Percentiles rank a stretch among this genome's conserved stretches.
These are phyloP conservation scores for Plagodis pulveraria DNA, from an alignment of 2,888 invertebrate species.

Conservation along the genomic window DNA sequence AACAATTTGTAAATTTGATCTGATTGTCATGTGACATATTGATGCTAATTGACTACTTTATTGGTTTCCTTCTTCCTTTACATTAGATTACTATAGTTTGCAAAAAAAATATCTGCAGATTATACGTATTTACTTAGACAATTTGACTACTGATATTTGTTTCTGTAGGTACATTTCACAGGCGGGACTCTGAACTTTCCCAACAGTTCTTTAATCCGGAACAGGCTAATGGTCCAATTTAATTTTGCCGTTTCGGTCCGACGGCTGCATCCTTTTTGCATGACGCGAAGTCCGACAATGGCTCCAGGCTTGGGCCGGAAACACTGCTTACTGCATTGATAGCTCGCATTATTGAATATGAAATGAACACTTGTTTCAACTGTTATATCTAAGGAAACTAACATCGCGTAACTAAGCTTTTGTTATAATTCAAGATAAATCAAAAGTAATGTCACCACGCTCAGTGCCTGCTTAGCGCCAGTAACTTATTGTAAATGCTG, in stretches of 20 bases:
- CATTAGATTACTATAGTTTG: too few species aligned
- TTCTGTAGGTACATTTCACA: slow-evolving; percentile 9
- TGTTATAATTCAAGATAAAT: too few species aligned
- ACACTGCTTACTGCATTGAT: not conserved
- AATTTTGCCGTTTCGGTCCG: slow-evolving; percentile 65
- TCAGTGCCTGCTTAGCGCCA: too few species aligned
- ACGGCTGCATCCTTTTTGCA: slow-evolving; percentile 49
- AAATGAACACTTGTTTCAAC: not conserved
- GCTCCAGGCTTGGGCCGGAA: not conserved
- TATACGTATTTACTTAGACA: too few species aligned
- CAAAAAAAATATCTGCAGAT: not conserved
- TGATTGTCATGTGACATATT: too few species aligned
- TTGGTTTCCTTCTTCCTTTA: too few species aligned
- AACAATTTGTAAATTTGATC: too few species aligned
- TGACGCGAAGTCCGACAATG: slow-evolving; percentile 42
- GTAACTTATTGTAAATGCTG: too few species aligned
- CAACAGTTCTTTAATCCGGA: slow-evolving; percentile 25
- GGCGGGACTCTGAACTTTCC: not conserved
- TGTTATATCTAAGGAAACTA: not conserved
- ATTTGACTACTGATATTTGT: too few species aligned
- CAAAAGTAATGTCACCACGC: too few species aligned
- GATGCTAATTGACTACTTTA: too few species aligned
- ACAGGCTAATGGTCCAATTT: slow-evolving; percentile 71
- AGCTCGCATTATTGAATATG: slow-evolving; percentile 10
- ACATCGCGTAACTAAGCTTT: too few species aligned